Base-by-base conservation (phyloP, 1,140 invertebrate species). In the Venturia canescens region DNA sequence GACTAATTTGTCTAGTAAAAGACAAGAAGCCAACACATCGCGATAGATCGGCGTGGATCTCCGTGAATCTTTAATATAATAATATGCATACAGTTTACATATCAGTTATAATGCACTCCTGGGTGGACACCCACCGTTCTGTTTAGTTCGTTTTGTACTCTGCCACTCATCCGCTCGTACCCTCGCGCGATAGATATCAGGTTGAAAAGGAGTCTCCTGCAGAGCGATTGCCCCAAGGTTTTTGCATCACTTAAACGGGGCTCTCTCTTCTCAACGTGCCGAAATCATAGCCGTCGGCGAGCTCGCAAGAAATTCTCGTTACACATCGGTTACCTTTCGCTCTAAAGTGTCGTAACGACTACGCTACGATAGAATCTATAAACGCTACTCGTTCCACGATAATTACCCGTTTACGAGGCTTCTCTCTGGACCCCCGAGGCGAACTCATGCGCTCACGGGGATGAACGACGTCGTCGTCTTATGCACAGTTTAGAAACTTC, bases 1-100 rank as follows among this genome's bases (percentile, higher is more conserved):
- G 74, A 69, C 75, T 82, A 82, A 85, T 85, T 85, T 85, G 76
- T 63, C 60, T 77, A 78, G 70, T 82, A 79, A 27, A 76, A 76
- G 72, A 76, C 50, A 26, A 76, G 72, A 60, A 77, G 31, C 60
- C 66, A 31, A 21, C 29, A 69, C 29, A 69, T 15, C 23, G 11
- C n/a, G n/a, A 23, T 23, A 26, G 1, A 26, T 15, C 60, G 5
- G 60, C 9, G 38, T 26, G 21, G 11, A 63, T 26, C 60, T 13
- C 26, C 23, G 66, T 18, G 27, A 18, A 69, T 69, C 27, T 29
- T 31, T 31, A 69, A 34, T 69, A 69, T 31, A 26, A 26, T 63
- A 26, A 26, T 26, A 63, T 4, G 27, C 23, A 1, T 57, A 57
- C 21, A 23, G 18, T n/a, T 3, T 57, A n/a, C 53, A 57, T 57